These are phyloP conservation scores for Drosophila yakuba DNA, from an alignment of 1,140 invertebrate genomes.

Conservation along the genomic window DNA sequence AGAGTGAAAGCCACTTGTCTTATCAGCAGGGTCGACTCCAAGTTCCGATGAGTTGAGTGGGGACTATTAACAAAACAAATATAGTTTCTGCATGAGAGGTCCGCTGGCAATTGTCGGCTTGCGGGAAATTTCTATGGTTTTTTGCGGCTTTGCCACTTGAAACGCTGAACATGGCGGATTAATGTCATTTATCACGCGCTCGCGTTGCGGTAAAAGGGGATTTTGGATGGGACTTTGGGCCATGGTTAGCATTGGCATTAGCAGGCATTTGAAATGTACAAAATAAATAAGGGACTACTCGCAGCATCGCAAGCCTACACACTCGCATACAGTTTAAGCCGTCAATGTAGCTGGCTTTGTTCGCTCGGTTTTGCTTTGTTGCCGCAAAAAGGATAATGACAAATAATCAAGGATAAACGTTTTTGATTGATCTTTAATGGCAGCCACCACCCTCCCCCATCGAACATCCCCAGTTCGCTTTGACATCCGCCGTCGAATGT, in stretches of 20 bases:
- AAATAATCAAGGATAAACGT: slow-evolving; percentile 84
- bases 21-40: slow-evolving; percentile 64
- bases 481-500: slow-evolving; percentile 74
- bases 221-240: background rate
- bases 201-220: slow-evolving; percentile 11
- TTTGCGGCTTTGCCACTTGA: slow-evolving; percentile 64
- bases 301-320: slow-evolving; percentile 5
- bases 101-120: slow-evolving; percentile 39
- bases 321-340: slow-evolving; percentile 44
- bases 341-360: slow-evolving; percentile 48
- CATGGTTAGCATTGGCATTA: slow-evolving; percentile 49
- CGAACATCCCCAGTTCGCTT: slow-evolving; percentile 24
- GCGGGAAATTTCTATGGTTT: slow-evolving; percentile 9
- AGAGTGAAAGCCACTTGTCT: slow-evolving; percentile 78
- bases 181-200: slow-evolving; percentile 80
- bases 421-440: slow-evolving; percentile 84
- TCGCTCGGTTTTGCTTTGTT: slow-evolving; percentile 46
- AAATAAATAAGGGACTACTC: slow-evolving; percentile 68
- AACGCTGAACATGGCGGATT: slow-evolving; percentile 77
- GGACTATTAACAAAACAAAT: slow-evolving; percentile 82
- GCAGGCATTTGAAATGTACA: slow-evolving; percentile 72
- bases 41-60: slow-evolving; percentile 56
- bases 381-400: slow-evolving; percentile 80
- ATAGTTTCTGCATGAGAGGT: slow-evolving; percentile 69
- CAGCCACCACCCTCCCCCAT: slow-evolving; percentile 13